Percentiles rank a stretch among this genome's conserved stretches.
phyloP scores from a whole-genome alignment of 2,888 invertebrate species.

The Andrena haemorrhoa region DNA sequence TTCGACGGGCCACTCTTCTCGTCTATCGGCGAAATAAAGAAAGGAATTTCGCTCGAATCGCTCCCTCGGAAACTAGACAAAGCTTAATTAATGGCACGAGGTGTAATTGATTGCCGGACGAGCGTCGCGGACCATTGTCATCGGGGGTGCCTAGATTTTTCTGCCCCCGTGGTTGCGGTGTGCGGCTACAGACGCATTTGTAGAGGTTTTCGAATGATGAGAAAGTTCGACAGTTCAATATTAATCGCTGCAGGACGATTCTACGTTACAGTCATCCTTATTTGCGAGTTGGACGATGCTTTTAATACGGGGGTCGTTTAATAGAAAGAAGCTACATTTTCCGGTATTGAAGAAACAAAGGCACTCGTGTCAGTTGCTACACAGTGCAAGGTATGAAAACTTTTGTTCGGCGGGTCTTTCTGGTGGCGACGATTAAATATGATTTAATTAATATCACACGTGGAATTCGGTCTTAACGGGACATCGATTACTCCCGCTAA shows the following conservation, averaged over 20 bases:
- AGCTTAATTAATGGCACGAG: slow-evolving; percentile 59
- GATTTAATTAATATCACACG: not conserved
- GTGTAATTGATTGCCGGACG: slow-evolving; percentile 60
- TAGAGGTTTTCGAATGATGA: not conserved
- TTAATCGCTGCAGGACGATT: too few relatives aligned
- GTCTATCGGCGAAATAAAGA: slow-evolving; percentile 51
- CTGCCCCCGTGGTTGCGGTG: not conserved
- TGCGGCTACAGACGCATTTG: not conserved
- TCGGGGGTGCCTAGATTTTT: not conserved
- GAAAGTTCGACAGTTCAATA: too few relatives aligned
- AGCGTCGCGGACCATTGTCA: slow-evolving; percentile 37
- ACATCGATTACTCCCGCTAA: not conserved
- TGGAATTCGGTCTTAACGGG: not conserved
- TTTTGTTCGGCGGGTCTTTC: too few relatives aligned
- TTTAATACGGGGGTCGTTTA: too few relatives aligned
- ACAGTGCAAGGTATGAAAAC: too few relatives aligned
- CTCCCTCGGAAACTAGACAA: slow-evolving; percentile 50
- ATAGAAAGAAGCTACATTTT: too few relatives aligned
- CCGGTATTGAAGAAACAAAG: too few relatives aligned
- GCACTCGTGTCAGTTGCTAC: too few relatives aligned
- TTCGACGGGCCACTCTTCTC: slow-evolving; percentile 26
- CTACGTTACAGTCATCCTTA: too few relatives aligned
- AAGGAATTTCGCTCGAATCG: slow-evolving; percentile 43
- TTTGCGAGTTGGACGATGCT: too few relatives aligned
- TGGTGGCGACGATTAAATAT: not conserved